Base-by-base conservation (phyloP, 2,888 invertebrate species). In the Torymus texanus region DNA sequence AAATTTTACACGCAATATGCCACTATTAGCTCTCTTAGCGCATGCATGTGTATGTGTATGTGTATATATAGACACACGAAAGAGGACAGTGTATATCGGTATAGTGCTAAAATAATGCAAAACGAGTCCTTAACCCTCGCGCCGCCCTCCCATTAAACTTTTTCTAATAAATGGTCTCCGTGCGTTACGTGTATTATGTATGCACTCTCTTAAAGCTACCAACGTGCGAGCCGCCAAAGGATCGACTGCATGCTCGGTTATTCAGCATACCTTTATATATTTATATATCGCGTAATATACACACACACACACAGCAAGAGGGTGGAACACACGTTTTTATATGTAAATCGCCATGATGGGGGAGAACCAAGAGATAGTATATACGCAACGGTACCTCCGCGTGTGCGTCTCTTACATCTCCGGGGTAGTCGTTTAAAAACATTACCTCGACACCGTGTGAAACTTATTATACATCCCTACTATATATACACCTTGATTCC, bases 1-100 rank as follows among this genome's bases (percentile, higher is more conserved):
- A 71, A 79, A 79, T 75, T 72, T 79, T 55, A 56, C 18, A 59
- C 61, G n/a, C 62, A 74, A 78, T 78, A 59, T 61, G 21, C 8
- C 53, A n/a, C 53, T 5, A 53, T 55, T 72, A 8, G 41, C 61
- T n/a, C 59, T 29, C 2, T 11, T 14, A 16, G 1, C 12, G 50
- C 41, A 55, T 29, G n/a, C 51, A 12, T 14, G n/a, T n/a, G n/a
- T n/a, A n/a, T n/a, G n/a, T n/a, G n/a, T n/a, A n/a, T n/a, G n/a
- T n/a, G n/a, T n/a, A n/a, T n/a, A n/a, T n/a, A n/a, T n/a, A n/a
- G n/a, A n/a, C n/a, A 13, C 11, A 29, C 12, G 41, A 63, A 2
- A 65, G 12, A 10, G 10, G 18, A 24, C 16, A 51, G 2, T 1
- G 16, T n/a, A 66, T 13, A 5, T 8, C 14, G 10, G 5, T 14